Base-by-base conservation (phyloP, 1,140 invertebrate genomes). In the Phymorhynchus buccinoides region DNA sequence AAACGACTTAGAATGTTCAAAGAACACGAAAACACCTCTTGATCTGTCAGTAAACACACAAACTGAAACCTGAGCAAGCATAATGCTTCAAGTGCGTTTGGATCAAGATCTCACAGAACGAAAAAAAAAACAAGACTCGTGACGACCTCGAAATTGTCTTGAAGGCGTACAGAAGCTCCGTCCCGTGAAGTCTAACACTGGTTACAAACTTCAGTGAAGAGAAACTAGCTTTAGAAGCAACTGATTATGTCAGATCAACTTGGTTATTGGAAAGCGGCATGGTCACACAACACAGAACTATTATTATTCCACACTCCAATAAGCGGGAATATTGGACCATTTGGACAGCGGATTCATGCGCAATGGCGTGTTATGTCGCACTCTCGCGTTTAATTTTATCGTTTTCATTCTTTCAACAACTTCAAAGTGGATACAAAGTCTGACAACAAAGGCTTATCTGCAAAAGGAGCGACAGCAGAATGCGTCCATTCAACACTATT, bases 291-390 rank as follows among this genome's bases (percentile, higher is more conserved):
- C 88, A 91, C 90, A 88, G 83, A 87, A 86, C 88, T 90, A 62
- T 91, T 92, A 91, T 91, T 62, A 88, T 90, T 89, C 88, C 89
- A 90, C 91, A 91, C 90, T 90, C 90, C 91, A 91, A 89, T 92
- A 90, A 92, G 91, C 91, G 91, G 91, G 90, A 92, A 92, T 90
- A 92, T 89, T 87, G 85, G 87, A 90, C 86, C 87, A 89, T 89
- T 88, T 84, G 48, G 77, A 52, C 77, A 79, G 39, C 75, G 62
- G 85, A 91, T 91, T 91, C 90, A 87, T 91, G 87, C 90, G 90
- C 90, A 89, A 87, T 82, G 82, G 77, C 82, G 85, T 86, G 81
- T 83, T 86, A 62, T 66, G 32, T 80, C 66, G 68, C 35, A 39
- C 79, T 85, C 32, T 62, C 27, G 27, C 77, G 78, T 77, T 82